These are phyloP conservation scores for Eurytoma adleriae DNA, from an alignment of 2,888 invertebrate genomes.

Conservation along the genomic window DNA sequence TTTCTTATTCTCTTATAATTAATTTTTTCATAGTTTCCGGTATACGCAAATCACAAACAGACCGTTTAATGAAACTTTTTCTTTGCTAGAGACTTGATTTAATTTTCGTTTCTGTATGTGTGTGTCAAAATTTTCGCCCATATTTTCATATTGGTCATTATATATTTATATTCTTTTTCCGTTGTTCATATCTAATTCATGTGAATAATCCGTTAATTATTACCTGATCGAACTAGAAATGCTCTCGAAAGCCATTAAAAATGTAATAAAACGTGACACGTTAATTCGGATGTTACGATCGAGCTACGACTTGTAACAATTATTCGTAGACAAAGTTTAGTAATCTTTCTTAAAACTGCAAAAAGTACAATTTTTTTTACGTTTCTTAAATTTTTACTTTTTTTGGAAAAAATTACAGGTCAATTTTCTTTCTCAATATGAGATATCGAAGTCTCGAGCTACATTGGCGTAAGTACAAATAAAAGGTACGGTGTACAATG, in stretches of 20 bases:
- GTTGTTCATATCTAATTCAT: background rate
- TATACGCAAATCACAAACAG: no score
- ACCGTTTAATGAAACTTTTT: constrained; percentile 11
- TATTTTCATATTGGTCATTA: constrained; percentile 22
- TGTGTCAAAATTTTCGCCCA: constrained; percentile 13
- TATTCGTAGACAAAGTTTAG: constrained; percentile 47
- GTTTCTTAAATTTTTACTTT: constrained; percentile 19
- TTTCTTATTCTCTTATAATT: no score
- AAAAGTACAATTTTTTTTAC: constrained; percentile 39
- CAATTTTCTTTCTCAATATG: constrained; percentile 52
- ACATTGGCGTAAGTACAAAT: constrained; percentile 6
- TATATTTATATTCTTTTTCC: constrained; percentile 18
- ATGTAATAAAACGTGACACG: constrained; percentile 48
- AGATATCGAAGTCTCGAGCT: constrained; percentile 43
- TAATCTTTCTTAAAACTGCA: constrained; percentile 36
- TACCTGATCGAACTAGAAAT: constrained; percentile 52
- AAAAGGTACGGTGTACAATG: background rate
- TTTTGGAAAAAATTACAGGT: constrained; percentile 4
- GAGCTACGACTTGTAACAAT: constrained; percentile 46
- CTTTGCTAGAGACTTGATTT: background rate
- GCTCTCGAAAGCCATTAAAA: constrained; percentile 41
- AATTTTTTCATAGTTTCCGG: no score
- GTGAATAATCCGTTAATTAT: constrained; percentile 23
- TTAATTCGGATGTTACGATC: constrained; percentile 53
- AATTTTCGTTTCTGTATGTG: background rate